Conservation (phyloP, 2,797 vertebrate species). For the Crypturellus tataupa region DNA sequence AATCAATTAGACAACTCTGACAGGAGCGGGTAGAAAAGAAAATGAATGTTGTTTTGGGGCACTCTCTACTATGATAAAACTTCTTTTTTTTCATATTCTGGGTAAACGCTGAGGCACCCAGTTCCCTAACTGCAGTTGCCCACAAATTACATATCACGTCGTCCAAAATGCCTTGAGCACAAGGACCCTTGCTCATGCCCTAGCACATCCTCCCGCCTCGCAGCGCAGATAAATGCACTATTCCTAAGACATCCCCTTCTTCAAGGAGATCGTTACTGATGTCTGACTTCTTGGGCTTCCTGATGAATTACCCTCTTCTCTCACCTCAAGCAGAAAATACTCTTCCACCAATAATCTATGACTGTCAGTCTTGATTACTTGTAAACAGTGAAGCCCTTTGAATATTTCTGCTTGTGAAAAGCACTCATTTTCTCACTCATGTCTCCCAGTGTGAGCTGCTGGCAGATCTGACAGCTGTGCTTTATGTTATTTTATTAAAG, state of each 20-base stretch:
- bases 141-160: slow-evolving; percentile 18
- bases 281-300: slow-evolving; percentile 60
- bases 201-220: slow-evolving; percentile 44
- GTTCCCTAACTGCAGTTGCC: slow-evolving; percentile 13
- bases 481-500: slow-evolving; percentile 72
- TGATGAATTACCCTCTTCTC: slow-evolving; percentile 73
- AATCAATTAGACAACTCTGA: background rate
- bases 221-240: slow-evolving; percentile 48
- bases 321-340: slow-evolving; percentile 74
- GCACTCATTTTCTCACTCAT: slow-evolving; percentile 58
- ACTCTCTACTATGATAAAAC: background rate
- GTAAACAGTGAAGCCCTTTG: slow-evolving; percentile 69
- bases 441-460: slow-evolving; percentile 42
- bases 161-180: slow-evolving; percentile 22
- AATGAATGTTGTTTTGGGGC: background rate
- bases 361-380: slow-evolving; percentile 74
- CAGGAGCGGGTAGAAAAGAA: background rate
- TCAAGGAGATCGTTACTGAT: slow-evolving; percentile 70
- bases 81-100: slow-evolving; percentile 15
- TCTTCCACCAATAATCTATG: slow-evolving; percentile 67
- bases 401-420: slow-evolving; percentile 75
- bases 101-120: background rate
- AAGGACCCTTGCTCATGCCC: slow-evolving; percentile 33
- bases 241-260: slow-evolving; percentile 55
- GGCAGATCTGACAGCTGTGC: slow-evolving; percentile 66